Evolutionary conservation across 2,888 invertebrate genomes (phyloP).

Genomic region (Ptychoptera albimana): DNA sequence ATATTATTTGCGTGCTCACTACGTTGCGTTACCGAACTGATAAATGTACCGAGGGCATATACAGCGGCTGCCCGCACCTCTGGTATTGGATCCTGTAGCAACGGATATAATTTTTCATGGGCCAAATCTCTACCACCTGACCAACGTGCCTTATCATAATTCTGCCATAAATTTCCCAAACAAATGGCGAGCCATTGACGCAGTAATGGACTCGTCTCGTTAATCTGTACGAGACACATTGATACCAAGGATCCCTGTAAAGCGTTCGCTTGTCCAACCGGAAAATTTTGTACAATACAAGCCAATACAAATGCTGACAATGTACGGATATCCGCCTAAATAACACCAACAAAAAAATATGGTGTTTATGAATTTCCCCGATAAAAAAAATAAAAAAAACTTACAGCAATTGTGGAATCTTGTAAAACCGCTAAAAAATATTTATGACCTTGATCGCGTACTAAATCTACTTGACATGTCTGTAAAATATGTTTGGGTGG

Average conservation of each 20-base stretch:
- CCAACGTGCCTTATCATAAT: slow-evolving; percentile 81
- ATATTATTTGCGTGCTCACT: slow-evolving; percentile 89
- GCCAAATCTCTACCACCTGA: slow-evolving; percentile 89
- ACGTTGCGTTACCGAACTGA: slow-evolving; percentile 67
- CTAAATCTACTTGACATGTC: slow-evolving; percentile 89
- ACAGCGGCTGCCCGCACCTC: slow-evolving; percentile 91
- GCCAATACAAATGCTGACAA: slow-evolving; percentile 91
- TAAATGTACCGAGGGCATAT: slow-evolving; percentile 87
- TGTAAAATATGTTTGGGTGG: too few relatives aligned
- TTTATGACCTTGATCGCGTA: slow-evolving; percentile 84
- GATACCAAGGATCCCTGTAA: slow-evolving; percentile 80
- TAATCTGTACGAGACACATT: slow-evolving; percentile 79
- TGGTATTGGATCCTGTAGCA: slow-evolving; percentile 67
- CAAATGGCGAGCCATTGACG: slow-evolving; percentile 86
- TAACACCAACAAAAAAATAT: not conserved
- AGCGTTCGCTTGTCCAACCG: slow-evolving; percentile 79
- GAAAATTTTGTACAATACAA: slow-evolving; percentile 80
- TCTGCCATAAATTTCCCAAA: slow-evolving; percentile 80
- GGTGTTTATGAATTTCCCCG: slow-evolving; percentile 1
- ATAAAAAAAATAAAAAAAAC: slow-evolving; percentile 19
- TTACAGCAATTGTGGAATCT: slow-evolving; percentile 68
- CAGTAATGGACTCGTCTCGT: slow-evolving; percentile 44
- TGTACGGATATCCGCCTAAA: slow-evolving; percentile 57
- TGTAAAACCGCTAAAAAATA: slow-evolving; percentile 87
- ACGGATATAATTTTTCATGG: slow-evolving; percentile 81